Conservation (phyloP, 1,140 invertebrate genomes). For the Leptopilina clavipes region DNA sequence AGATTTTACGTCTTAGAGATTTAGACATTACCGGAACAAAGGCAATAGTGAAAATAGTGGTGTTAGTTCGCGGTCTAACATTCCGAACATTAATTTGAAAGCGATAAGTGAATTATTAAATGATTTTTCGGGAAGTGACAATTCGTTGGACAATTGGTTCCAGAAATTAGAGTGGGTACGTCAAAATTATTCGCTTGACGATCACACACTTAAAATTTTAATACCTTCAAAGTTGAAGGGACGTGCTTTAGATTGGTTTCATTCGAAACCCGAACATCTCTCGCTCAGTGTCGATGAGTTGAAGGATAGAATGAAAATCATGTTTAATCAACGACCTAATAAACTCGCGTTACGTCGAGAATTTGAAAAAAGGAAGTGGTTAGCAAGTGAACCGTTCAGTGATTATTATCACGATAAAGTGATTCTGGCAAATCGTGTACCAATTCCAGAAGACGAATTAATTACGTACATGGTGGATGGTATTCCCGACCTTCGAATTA, state of each 20-base stretch:
- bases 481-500: conserved; percentile 11
- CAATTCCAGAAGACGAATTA: conserved; percentile 31
- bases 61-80: no score
- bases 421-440: conserved; percentile 39
- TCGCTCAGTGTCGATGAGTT: not conserved
- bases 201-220: conserved; percentile 8
- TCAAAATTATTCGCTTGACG: conserved; percentile 34
- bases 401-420: conserved; percentile 44
- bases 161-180: conserved; percentile 35
- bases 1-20: no score
- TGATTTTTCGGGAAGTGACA: conserved; percentile 38
- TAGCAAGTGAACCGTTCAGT: conserved; percentile 24
- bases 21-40: no score
- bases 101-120: conserved; percentile 38
- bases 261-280: conserved; percentile 35
- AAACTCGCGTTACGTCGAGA: conserved; percentile 27
- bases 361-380: conserved; percentile 40
- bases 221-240: conserved; percentile 36
- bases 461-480: conserved; percentile 40
- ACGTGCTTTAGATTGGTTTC: conserved; percentile 34
- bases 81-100: no score
- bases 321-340: conserved; percentile 25
- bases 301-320: not conserved
- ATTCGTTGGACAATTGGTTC: conserved; percentile 36
- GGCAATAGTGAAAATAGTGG: no score